These are phyloP conservation scores for Salvelinus sp. DNA, from an alignment of 2,113 vertebrate genomes.

Conservation along the genomic window DNA sequence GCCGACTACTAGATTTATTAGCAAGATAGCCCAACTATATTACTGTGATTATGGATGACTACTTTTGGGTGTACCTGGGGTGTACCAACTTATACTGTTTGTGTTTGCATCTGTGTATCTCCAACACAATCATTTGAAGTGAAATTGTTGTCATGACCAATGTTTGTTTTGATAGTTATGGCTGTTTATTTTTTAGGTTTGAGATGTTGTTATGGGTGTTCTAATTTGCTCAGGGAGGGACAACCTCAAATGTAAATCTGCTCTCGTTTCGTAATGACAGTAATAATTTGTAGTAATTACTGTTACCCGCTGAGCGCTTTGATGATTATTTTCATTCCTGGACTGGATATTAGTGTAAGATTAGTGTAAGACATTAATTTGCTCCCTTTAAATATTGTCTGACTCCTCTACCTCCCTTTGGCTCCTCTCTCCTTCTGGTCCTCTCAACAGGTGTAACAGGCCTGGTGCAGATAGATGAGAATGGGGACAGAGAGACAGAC, in stretches of 20 bases:
- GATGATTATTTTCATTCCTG: neutral
- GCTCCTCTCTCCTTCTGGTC: neutral
- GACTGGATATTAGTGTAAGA: neutral
- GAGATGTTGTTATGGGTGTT: neutral
- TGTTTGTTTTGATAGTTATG: neutral
- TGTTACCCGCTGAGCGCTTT: neutral
- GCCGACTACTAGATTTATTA: neutral
- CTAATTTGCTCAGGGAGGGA: neutral
- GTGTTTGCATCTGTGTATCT: neutral
- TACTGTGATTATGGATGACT: neutral
- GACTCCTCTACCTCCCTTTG: neutral
- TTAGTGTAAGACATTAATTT: neutral
- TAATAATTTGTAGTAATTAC: neutral
- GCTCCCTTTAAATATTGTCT: neutral
- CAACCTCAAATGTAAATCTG: neutral
- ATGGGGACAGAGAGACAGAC: conserved; percentile 86
- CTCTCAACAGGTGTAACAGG: conserved; percentile 82
- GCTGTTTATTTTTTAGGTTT: neutral
- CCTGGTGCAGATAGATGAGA: conserved; percentile 80
- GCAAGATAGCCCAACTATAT: neutral
- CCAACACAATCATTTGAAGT: neutral
- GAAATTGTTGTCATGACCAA: neutral
- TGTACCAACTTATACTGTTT: neutral
- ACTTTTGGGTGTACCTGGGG: neutral
- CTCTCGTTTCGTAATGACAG: neutral